Conservation (phyloP, 1,140 invertebrate genomes). For the Holcopasites calliopsidis region DNA sequence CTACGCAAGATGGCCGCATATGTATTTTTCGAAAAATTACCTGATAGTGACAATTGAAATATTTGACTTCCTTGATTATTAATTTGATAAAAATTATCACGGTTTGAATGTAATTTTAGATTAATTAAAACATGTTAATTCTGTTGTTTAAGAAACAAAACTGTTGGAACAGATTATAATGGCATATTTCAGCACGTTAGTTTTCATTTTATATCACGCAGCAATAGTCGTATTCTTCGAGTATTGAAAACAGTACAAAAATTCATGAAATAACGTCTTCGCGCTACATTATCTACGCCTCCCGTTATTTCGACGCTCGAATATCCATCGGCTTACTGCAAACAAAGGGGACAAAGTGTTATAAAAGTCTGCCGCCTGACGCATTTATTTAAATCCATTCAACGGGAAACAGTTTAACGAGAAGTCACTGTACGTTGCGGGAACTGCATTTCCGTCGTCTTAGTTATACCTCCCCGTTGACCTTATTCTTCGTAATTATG, state of each 20-base stretch:
- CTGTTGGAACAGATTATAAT: conserved; percentile 1
- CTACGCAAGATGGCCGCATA: no score
- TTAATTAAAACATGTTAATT: not conserved
- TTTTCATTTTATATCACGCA: conserved; percentile 6
- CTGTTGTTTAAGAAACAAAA: not conserved
- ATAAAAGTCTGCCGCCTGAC: not conserved
- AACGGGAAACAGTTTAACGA: not conserved
- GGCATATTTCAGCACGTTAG: not conserved
- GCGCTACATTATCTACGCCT: not conserved
- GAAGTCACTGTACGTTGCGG: no score
- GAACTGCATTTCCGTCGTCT: not conserved
- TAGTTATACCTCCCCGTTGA: no score
- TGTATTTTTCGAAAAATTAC: no score
- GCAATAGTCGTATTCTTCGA: not conserved
- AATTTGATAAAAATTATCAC: no score
- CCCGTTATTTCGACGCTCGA: not conserved
- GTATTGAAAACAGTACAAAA: not conserved
- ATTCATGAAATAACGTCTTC: not conserved
- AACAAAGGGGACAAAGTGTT: not conserved
- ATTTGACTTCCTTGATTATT: no score
- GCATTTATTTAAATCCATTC: not conserved
- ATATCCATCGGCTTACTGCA: not conserved
- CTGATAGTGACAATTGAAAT: no score
- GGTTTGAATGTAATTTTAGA: no score
- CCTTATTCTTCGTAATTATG: not conserved